These are phyloP conservation scores for Penaeus vannamei DNA, from an alignment of 1,140 invertebrate species.

Conservation along the genomic window DNA sequence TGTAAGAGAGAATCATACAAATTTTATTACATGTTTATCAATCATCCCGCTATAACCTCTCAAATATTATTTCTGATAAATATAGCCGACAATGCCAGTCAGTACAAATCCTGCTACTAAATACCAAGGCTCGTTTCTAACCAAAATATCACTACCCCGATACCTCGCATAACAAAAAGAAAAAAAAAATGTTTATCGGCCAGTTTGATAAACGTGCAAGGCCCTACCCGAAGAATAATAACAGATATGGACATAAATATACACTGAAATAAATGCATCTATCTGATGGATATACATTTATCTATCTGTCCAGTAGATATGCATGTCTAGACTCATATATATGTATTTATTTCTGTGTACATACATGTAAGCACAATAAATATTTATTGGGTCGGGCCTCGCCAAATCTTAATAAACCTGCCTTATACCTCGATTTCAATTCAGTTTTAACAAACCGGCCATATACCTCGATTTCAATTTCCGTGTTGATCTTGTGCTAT, in stretches of 20 bases:
- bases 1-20: slow-evolving; percentile 70
- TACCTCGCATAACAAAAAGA: no score
- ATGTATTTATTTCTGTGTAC: neutral
- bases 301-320: slow-evolving; percentile 18
- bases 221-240: no score
- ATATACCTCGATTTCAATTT: no score
- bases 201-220: no score
- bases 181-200: no score
- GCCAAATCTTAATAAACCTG: neutral
- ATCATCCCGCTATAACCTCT: neutral
- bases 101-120: no score
- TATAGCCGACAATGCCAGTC: neutral
- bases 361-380: neutral
- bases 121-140: no score
- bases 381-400: no score
- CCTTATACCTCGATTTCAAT: neutral
- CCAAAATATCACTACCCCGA: no score
- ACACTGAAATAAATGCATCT: neutral
- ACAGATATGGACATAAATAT: neutral
- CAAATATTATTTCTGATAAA: neutral
- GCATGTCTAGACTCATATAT: neutral
- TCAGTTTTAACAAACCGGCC: neutral
- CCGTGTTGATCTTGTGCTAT: no score
- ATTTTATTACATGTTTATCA: neutral
- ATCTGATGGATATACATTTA: slow-evolving; percentile 36